Percentiles rank a stretch among this genome's conserved stretches.
Evolutionary conservation across 2,113 vertebrate species (phyloP).

Genomic region (Poeciliopsis prolifica): DNA sequence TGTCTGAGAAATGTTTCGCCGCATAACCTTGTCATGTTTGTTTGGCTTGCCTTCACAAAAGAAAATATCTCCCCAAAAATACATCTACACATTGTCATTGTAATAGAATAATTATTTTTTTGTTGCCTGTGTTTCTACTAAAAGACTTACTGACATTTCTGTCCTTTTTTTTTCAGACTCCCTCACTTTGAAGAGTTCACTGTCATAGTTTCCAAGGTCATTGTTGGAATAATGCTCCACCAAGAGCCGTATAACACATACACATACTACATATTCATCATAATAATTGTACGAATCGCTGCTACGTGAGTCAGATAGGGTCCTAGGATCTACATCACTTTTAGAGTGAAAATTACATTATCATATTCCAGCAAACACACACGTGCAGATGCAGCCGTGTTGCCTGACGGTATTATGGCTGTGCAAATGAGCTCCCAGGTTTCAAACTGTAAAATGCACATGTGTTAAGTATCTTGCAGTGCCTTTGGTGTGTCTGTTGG

Average conservation of each 20-base stretch:
- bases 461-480: background rate
- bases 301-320: too few relatives aligned
- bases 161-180: too few relatives aligned
- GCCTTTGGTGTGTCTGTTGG: background rate
- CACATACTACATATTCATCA: background rate
- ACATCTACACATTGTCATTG: too few relatives aligned
- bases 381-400: background rate
- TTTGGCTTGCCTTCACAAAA: background rate
- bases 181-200: too few relatives aligned
- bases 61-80: background rate
- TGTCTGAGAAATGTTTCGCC: background rate
- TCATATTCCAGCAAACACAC: conserved; percentile 4
- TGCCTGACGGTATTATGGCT: background rate
- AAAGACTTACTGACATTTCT: too few relatives aligned
- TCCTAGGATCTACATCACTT: background rate
- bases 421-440: conserved; percentile 5
- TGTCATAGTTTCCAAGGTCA: too few relatives aligned
- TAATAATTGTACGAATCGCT: background rate
- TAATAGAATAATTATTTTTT: too few relatives aligned
- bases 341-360: conserved; percentile 19
- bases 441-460: background rate
- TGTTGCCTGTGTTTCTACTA: too few relatives aligned
- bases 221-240: background rate
- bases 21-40: conserved; percentile 18
- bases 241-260: background rate